A percentile compares a stretch with the other conserved stretches of the same genome.
Evolutionary conservation across 2,888 invertebrate species (phyloP).

Genomic region (Zele albiditarsus): DNA sequence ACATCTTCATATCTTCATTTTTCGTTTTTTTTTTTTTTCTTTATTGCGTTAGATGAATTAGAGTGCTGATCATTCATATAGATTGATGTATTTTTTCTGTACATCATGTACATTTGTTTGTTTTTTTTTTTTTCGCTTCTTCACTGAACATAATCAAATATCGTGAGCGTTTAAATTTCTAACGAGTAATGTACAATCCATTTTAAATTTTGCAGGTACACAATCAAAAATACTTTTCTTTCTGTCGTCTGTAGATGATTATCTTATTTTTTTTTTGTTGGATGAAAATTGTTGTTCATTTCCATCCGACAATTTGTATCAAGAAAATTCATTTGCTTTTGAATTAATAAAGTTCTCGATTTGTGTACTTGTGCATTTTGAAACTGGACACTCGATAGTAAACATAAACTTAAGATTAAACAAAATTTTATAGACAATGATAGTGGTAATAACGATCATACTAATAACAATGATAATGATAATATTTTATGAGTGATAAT

Average conservation of each 20-base stretch:
- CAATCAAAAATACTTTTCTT: neutral
- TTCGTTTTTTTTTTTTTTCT: conserved; percentile 48
- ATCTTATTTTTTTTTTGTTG: neutral
- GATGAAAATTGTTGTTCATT: neutral
- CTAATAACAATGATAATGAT: neutral
- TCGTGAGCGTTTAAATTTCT: neutral
- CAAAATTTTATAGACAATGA: neutral
- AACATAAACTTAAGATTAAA: neutral
- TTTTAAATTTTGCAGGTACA: neutral
- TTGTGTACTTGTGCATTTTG: neutral
- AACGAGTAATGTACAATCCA: neutral
- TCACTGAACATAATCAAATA: neutral
- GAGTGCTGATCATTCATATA: neutral
- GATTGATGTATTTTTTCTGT: neutral
- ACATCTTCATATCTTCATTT: conserved; percentile 34
- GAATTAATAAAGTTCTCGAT: neutral
- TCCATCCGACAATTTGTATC: neutral
- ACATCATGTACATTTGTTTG: neutral
- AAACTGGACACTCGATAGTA: neutral
- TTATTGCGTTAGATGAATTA: conserved; percentile 56
- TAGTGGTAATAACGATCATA: neutral
- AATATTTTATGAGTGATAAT: neutral
- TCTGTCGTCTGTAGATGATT: neutral
- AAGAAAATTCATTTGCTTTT: neutral
- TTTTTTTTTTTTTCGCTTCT: no score